Evolutionary conservation across 2,797 vertebrate species (phyloP).

Genomic region (Hemitrygon akajei): DNA sequence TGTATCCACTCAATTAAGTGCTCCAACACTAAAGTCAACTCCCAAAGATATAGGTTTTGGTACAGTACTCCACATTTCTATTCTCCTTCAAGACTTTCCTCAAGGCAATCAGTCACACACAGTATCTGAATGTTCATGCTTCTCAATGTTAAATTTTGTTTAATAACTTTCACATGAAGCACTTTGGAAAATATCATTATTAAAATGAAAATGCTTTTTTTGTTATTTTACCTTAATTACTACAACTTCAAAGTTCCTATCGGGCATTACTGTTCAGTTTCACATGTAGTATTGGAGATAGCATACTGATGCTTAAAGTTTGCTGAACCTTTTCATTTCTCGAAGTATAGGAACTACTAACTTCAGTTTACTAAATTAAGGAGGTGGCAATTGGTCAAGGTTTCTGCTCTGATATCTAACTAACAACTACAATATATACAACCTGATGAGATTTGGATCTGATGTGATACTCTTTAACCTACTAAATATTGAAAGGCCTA

Average conservation of each 20-base stretch:
- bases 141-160: neutral
- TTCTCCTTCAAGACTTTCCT: neutral
- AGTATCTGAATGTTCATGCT: neutral
- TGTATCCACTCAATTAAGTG: neutral
- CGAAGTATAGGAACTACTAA: neutral
- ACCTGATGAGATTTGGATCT: no score
- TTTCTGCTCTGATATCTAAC: no score
- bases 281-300: neutral
- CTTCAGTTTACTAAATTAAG: no score
- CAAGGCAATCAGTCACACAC: neutral
- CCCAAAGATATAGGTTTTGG: neutral
- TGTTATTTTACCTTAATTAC: neutral
- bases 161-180: neutral
- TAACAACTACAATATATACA: no score
- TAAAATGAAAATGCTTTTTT: neutral
- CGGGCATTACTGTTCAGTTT: neutral
- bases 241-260: neutral
- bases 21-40: neutral
- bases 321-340: constrained; percentile 1
- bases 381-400: no score
- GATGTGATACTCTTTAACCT: no score
- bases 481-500: no score
- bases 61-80: neutral
- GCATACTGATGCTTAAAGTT: neutral
- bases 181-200: neutral